Evolutionary conservation across 2,888 invertebrate genomes (phyloP).

Genomic region (Notodonta ziczac): DNA sequence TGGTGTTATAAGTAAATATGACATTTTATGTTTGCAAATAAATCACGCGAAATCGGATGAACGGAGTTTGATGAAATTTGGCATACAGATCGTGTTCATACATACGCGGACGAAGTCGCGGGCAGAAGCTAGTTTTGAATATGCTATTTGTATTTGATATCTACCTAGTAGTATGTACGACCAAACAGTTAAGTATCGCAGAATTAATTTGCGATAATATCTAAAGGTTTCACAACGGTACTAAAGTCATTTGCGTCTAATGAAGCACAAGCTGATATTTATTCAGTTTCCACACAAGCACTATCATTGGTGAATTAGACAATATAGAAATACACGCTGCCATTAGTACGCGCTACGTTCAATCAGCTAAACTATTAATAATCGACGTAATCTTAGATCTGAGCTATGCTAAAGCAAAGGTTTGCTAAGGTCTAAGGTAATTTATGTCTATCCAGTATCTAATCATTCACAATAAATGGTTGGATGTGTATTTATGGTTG

Average conservation of each 20-base stretch:
- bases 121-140: too few relatives aligned
- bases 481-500: slow-evolving; percentile 33
- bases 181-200: neutral
- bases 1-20: too few relatives aligned
- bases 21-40: too few relatives aligned
- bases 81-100: too few relatives aligned
- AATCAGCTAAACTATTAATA: slow-evolving; percentile 53
- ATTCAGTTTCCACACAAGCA: slow-evolving; percentile 12
- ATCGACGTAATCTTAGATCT: slow-evolving; percentile 40
- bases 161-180: too few relatives aligned
- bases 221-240: neutral
- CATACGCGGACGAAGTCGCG: too few relatives aligned
- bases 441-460: slow-evolving; percentile 40
- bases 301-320: slow-evolving; percentile 28
- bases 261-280: neutral
- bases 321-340: slow-evolving; percentile 40
- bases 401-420: slow-evolving; percentile 26
- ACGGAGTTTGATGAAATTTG: too few relatives aligned
- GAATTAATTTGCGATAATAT: neutral
- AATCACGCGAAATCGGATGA: too few relatives aligned
- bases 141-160: too few relatives aligned
- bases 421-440: slow-evolving; percentile 30
- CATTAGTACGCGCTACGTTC: slow-evolving; percentile 54
- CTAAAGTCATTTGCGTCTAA: neutral
- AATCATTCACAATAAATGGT: slow-evolving; percentile 40